These are phyloP conservation scores for Uria lomvia DNA, from an alignment of 2,113 vertebrate genomes.

Conservation along the genomic window DNA sequence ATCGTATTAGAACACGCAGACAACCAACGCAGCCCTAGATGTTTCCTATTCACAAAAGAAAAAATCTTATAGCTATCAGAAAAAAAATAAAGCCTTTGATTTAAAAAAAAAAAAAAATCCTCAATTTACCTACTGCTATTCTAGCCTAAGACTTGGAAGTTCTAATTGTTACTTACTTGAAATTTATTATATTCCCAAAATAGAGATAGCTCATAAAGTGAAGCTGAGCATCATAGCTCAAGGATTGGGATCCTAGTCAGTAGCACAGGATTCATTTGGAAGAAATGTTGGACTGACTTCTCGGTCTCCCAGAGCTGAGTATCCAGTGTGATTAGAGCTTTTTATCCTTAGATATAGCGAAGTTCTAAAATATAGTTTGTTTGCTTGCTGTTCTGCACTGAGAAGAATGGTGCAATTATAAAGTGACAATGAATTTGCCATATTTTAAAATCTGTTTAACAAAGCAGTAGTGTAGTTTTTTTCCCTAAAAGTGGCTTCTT, in stretches of 20 bases:
- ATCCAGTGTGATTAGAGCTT: background rate
- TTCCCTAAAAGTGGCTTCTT: background rate
- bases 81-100: background rate
- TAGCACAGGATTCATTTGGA: background rate
- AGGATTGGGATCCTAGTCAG: background rate
- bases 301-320: background rate
- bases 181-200: background rate
- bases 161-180: background rate
- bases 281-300: background rate
- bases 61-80: background rate
- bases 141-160: background rate
- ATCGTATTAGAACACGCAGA: background rate
- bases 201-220: background rate
- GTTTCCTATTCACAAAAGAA: background rate
- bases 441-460: background rate
- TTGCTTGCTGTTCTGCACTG: background rate
- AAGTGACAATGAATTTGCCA: background rate
- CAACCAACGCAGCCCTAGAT: background rate
- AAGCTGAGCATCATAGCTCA: background rate
- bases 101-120: background rate
- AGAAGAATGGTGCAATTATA: background rate
- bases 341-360: background rate
- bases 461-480: background rate
- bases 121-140: background rate
- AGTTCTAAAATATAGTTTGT: background rate